phyloP scores from a whole-genome alignment of 2,888 invertebrate genomes.

The Lobophora halterata region DNA sequence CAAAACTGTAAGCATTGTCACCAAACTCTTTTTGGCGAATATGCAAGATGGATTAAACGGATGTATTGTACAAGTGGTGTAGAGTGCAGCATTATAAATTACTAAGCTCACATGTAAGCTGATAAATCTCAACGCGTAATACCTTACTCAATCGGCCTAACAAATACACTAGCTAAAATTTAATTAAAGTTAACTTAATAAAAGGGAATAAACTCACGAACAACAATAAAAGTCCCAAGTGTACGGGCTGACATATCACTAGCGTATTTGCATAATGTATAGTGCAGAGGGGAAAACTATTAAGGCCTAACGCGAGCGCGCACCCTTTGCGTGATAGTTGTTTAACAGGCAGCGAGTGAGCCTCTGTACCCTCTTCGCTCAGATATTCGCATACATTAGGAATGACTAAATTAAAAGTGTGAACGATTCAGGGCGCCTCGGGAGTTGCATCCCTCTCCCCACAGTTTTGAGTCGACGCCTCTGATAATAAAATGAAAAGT shows the following conservation, averaged over 20 bases:
- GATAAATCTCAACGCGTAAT: conserved; percentile 71
- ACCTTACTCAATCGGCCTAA: conserved; percentile 72
- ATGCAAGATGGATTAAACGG: too few relatives aligned
- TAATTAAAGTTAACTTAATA: conserved; percentile 80
- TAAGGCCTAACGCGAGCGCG: conserved; percentile 56
- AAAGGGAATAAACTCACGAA: conserved; percentile 75
- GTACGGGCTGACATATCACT: conserved; percentile 77
- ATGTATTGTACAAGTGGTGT: too few relatives aligned
- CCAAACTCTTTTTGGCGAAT: too few relatives aligned
- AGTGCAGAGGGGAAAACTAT: conserved; percentile 76
- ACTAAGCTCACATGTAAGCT: conserved; percentile 57
- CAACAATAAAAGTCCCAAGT: conserved; percentile 79
- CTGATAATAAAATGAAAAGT: conserved; percentile 72
- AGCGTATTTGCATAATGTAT: conserved; percentile 79
- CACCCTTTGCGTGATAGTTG: conserved; percentile 75
- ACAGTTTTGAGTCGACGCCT: conserved; percentile 49
- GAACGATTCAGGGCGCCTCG: conserved; percentile 66
- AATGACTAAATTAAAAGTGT: conserved; percentile 80
- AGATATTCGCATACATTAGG: conserved; percentile 76
- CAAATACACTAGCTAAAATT: conserved; percentile 75
- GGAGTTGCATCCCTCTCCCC: conserved; percentile 38
- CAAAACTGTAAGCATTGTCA: too few relatives aligned
- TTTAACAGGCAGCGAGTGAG: conserved; percentile 67
- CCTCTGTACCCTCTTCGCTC: conserved; percentile 53
- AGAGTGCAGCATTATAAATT: conserved; percentile 33